Base-by-base conservation (phyloP, 2,888 invertebrate genomes). In the Prenolepis imparis region DNA sequence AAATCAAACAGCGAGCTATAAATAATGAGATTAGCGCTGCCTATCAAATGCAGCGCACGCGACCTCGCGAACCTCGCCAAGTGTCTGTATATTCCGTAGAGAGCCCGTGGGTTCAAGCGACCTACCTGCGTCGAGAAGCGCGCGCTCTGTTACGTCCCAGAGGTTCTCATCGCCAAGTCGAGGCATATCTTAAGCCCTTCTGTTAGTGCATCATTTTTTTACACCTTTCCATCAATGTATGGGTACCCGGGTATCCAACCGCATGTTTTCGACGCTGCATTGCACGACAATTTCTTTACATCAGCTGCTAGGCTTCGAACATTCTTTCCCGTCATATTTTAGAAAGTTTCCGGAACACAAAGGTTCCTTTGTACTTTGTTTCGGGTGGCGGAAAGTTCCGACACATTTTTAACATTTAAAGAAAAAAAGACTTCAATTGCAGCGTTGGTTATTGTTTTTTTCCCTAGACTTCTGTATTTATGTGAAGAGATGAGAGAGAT, bases 61-160 rank as follows among this genome's bases (percentile, higher is more conserved):
- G 93, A 93, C 92, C 92, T 92, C 92, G 91, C 91, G 90, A 90
- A 91, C 91, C 92, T 90, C 88, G 92, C 92, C 90, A 92, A 93
- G 92, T 92, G 91, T 91, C 90, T 88, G 90, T 92, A 90, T 92
- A 91, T 92, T 93, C 91, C 92, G 90, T 91, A 89, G 91, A 92
- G 92, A 93, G 92, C 88, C 88, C 90, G 92, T 89, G 90, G 90
- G 92, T 92, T 93, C 93, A 90, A 89, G 90, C 92, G 90, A 93
- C 91, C 93, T 93, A 93, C 92, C 93, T 93, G 93, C 91, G 90
- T 77, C 64, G 41, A 72, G 86, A 90, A 90, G 88, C 91, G 91
- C 88, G 87, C 90, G 84, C 88, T 87, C 81, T 86, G 83, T 70
- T 83, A 70, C 86, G 70, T 41, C 9, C 15, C 92, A 92, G 92